Percentiles rank a stretch among this genome's conserved stretches.
phyloP scores from a whole-genome alignment of 2,888 invertebrate genomes.

The Belgica antarctica region DNA sequence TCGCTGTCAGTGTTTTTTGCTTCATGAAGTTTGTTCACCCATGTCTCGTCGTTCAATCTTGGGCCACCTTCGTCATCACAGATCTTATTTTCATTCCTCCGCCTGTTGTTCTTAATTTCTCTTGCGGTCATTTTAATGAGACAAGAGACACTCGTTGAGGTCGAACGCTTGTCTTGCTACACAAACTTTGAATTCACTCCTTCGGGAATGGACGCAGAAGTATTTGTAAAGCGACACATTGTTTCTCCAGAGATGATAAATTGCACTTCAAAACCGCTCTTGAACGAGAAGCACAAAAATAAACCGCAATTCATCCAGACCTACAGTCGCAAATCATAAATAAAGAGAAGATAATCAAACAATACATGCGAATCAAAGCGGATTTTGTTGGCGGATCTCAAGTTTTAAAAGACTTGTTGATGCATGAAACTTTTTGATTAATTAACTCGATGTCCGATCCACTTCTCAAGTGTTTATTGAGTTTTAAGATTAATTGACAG shows the following conservation, averaged over 20 bases:
- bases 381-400: not conserved
- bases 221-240: not conserved
- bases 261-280: constrained; percentile 1
- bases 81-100: too few relatives aligned
- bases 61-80: not conserved
- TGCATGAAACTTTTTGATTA: too few relatives aligned
- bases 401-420: too few relatives aligned
- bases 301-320: constrained; percentile 14
- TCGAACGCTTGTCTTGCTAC: not conserved
- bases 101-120: constrained; percentile 15
- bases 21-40: constrained; percentile 10
- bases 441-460: too few relatives aligned
- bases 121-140: constrained; percentile 21
- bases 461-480: too few relatives aligned
- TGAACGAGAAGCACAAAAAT: not conserved
- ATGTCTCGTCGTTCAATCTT: not conserved
- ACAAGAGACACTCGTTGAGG: not conserved
- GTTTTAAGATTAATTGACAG: too few relatives aligned
- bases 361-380: not conserved
- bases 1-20: not conserved
- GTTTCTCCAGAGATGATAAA: constrained; percentile 11
- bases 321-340: constrained; percentile 14
- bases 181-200: too few relatives aligned
- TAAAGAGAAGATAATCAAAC: constrained; percentile 19
- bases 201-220: not conserved